phyloP scores from a whole-genome alignment of 2,797 vertebrate species.

The Cuculus canorus region DNA sequence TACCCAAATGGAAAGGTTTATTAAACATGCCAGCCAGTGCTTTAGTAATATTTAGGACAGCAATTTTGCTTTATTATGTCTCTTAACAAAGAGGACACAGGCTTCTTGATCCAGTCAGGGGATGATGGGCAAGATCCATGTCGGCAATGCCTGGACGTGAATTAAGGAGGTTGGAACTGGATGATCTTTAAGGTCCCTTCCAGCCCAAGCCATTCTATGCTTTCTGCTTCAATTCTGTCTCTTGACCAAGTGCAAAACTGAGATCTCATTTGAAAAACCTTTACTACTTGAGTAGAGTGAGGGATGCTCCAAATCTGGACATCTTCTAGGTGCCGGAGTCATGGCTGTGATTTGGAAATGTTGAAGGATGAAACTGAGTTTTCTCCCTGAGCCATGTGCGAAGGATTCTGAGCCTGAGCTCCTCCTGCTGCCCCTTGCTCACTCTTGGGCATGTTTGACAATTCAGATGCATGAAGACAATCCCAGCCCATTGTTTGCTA shows the following conservation, averaged over 20 bases:
- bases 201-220: no score
- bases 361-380: neutral
- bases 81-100: conserved; percentile 61
- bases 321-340: neutral
- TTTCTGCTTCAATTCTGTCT: neutral
- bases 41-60: conserved; percentile 76
- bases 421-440: neutral
- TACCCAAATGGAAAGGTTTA: conserved; percentile 77
- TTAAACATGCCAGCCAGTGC: conserved; percentile 74
- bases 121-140: neutral
- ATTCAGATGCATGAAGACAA: rapidly evolving
- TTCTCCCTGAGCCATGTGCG: rapidly evolving
- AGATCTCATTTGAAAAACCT: neutral
- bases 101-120: conserved; percentile 36
- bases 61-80: conserved; percentile 73
- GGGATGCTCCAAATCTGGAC: neutral
- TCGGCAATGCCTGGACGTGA: neutral
- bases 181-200: no score
- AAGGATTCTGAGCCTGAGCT: neutral
- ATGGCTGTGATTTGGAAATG: neutral
- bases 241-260: neutral
- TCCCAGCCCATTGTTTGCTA: neutral
- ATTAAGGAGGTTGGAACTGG: neutral
- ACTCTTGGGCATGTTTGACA: neutral
- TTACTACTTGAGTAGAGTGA: neutral